These are phyloP conservation scores for Oceanites oceanicus DNA, from an alignment of 2,113 vertebrate species.

Conservation along the genomic window DNA sequence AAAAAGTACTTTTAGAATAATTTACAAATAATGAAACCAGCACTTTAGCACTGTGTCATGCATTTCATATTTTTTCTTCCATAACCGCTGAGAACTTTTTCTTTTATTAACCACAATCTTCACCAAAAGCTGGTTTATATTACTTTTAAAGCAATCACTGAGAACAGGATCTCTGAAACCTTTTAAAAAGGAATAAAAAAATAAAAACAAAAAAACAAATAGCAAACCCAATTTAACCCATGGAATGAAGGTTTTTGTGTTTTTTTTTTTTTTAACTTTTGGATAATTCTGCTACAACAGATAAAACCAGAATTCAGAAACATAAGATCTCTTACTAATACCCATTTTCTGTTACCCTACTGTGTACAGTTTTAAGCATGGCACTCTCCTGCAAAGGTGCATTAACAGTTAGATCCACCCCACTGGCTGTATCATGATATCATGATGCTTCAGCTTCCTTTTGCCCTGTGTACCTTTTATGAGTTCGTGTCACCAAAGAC, in stretches of 20 bases:
- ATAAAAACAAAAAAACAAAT: too few relatives aligned
- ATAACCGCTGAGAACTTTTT: neutral
- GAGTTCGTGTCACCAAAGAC: neutral
- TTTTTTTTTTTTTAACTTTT: too few relatives aligned
- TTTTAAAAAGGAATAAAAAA: neutral
- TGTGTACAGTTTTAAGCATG: neutral
- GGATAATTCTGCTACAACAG: neutral
- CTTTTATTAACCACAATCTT: neutral
- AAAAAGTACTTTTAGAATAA: neutral
- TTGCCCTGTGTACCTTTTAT: neutral
- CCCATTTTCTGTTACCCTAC: neutral
- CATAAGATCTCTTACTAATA: neutral
- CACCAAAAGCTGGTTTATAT: neutral
- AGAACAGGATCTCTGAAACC: neutral
- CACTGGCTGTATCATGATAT: neutral
- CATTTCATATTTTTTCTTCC: neutral
- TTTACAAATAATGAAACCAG: neutral
- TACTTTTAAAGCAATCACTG: neutral
- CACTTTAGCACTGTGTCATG: neutral
- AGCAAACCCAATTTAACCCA: too few relatives aligned
- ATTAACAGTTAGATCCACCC: neutral
- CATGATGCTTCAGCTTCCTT: neutral
- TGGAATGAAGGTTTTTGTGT: too few relatives aligned
- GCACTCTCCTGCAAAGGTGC: neutral
- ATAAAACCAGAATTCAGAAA: neutral